These are phyloP conservation scores for Anguilla anguilla DNA, from an alignment of 2,797 vertebrate species.

Conservation along the genomic window DNA sequence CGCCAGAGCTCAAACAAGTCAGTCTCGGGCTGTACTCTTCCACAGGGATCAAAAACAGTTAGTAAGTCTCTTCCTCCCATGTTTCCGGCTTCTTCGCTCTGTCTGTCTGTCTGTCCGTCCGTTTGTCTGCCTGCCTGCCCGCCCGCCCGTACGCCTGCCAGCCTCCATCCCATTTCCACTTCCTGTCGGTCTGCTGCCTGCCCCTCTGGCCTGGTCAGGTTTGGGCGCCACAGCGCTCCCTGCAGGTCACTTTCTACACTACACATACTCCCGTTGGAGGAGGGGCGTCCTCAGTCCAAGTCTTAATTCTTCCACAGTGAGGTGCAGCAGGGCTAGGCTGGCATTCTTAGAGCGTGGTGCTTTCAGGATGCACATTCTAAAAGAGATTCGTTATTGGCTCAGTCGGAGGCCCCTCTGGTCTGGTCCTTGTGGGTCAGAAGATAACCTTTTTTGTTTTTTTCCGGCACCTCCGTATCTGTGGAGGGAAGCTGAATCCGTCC, in stretches of 20 bases:
- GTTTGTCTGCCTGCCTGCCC: conserved; percentile 37
- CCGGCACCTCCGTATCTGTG: neutral
- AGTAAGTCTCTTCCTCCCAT: conserved; percentile 85
- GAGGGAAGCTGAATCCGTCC: neutral
- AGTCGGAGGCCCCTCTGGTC: too few relatives aligned
- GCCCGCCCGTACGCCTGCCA: conserved; percentile 24
- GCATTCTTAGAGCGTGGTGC: neutral
- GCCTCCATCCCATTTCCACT: conserved; percentile 36
- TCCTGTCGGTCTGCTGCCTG: conserved; percentile 40
- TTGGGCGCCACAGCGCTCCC: conserved; percentile 47
- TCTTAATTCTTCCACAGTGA: neutral
- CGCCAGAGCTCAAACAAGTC: conserved; percentile 96
- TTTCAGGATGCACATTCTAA: too few relatives aligned
- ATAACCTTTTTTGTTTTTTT: neutral
- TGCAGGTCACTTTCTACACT: conserved; percentile 42
- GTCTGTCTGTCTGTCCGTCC: neutral
- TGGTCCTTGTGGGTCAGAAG: neutral
- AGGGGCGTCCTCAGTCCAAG: neutral
- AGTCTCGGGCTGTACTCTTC: conserved; percentile 90
- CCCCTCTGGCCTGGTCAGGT: conserved; percentile 2
- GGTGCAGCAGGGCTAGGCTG: neutral
- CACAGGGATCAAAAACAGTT: conserved; percentile 96
- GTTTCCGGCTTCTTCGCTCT: conserved; percentile 65
- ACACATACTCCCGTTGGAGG: neutral
- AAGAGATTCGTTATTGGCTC: too few relatives aligned